Conservation (phyloP, 2,797 vertebrate species). For the Malurus splendens region DNA sequence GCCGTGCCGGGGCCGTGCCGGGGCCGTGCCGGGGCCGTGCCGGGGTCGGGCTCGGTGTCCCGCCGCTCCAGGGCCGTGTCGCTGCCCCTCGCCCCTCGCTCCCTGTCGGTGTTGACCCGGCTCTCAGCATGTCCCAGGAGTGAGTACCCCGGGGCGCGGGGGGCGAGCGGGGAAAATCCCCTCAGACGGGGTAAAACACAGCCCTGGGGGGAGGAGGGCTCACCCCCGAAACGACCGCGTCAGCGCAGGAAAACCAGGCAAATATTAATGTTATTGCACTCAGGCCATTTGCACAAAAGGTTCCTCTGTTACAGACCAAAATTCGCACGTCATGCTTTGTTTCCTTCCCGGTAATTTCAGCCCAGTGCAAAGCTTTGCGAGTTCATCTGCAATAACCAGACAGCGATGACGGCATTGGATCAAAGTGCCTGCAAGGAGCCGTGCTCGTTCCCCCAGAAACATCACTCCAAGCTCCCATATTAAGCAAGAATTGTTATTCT, state of each 20-base stretch:
- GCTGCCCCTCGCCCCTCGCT: too few relatives aligned
- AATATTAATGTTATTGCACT: fast-evolving
- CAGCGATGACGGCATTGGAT: background rate
- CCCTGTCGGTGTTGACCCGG: background rate
- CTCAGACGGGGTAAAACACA: fast-evolving
- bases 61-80: background rate
- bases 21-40: too few relatives aligned
- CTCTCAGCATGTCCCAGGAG: background rate
- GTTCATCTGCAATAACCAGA: background rate
- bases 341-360: background rate
- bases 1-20: too few relatives aligned
- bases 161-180: background rate
- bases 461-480: background rate
- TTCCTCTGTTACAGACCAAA: too few relatives aligned
- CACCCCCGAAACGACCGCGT: fast-evolving
- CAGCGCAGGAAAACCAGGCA: fast-evolving
- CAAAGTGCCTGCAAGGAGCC: background rate
- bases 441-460: background rate
- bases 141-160: background rate
- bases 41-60: too few relatives aligned
- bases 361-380: background rate
- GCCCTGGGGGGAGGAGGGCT: too few relatives aligned
- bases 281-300: background rate
- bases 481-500: fast-evolving
- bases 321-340: fast-evolving